A percentile compares a stretch with the other conserved stretches of the same genome.
These are phyloP conservation scores for Harpalus rufipes DNA, from an alignment of 2,888 invertebrate species.

Conservation along the genomic window DNA sequence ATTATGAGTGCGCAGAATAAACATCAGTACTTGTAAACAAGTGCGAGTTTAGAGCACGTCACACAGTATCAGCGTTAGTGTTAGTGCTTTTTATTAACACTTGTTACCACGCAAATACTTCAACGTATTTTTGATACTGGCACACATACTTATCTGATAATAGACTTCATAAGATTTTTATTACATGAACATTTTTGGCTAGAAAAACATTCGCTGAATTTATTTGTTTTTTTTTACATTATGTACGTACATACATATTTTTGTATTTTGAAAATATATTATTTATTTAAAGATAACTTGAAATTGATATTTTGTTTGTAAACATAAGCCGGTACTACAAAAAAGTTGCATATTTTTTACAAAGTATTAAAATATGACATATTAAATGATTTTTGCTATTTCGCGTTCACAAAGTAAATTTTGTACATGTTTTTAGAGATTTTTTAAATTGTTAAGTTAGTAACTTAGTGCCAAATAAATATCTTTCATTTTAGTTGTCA, in stretches of 20 bases:
- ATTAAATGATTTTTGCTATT: too few relatives aligned
- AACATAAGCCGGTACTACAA: too few relatives aligned
- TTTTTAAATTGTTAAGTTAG: too few relatives aligned
- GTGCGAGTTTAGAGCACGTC: neutral
- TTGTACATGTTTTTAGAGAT: too few relatives aligned
- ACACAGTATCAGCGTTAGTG: neutral
- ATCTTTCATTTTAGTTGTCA: too few relatives aligned
- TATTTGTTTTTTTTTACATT: neutral
- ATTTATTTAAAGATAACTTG: neutral
- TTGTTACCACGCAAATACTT: slow-evolving; percentile 40
- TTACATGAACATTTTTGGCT: slow-evolving; percentile 4
- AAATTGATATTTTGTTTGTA: too few relatives aligned
- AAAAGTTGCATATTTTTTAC: too few relatives aligned
- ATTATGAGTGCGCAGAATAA: slow-evolving; percentile 51
- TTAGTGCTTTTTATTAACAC: slow-evolving; percentile 25
- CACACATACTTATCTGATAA: slow-evolving; percentile 13
- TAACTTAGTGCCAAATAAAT: too few relatives aligned
- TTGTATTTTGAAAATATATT: neutral
- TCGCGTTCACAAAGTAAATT: too few relatives aligned
- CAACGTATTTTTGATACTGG: slow-evolving; percentile 26
- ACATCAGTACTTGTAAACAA: slow-evolving; percentile 59
- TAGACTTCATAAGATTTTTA: slow-evolving; percentile 34
- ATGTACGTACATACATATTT: neutral
- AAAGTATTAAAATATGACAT: too few relatives aligned
- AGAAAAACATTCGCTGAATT: neutral